Percentiles rank a stretch among this genome's conserved stretches.
These are phyloP conservation scores for Strix occidentalis DNA, from an alignment of 2,797 vertebrate species.

Conservation along the genomic window DNA sequence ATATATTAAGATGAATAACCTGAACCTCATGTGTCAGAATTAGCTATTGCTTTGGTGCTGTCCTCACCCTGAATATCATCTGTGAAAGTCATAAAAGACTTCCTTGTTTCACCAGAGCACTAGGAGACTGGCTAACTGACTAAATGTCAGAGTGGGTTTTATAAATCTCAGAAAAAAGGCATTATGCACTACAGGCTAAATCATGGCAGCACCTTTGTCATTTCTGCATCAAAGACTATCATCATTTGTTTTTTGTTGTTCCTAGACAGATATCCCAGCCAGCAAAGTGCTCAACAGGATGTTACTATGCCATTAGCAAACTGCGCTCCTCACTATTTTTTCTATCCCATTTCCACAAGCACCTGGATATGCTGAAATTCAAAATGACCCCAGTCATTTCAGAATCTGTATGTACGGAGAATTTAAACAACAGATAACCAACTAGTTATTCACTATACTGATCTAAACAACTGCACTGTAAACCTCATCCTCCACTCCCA, in stretches of 20 bases:
- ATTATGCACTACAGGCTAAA: neutral
- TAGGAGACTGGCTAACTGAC: neutral
- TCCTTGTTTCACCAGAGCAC: neutral
- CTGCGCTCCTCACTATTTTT: neutral
- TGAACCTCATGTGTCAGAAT: neutral
- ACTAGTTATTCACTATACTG: neutral
- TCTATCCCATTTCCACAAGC: neutral
- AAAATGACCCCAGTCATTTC: neutral
- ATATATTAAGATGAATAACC: conserved; percentile 3
- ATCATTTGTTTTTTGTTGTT: neutral
- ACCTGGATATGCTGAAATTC: neutral
- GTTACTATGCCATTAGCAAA: neutral
- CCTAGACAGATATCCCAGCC: neutral
- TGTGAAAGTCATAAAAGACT: neutral
- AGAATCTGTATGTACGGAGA: neutral
- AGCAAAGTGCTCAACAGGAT: neutral
- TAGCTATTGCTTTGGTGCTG: neutral
- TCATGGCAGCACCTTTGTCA: neutral
- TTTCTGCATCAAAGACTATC: neutral
- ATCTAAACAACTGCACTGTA: neutral
- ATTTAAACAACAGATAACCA: neutral
- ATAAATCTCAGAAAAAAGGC: neutral
- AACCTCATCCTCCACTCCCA: neutral
- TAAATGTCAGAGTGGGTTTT: neutral
- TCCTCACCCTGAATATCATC: neutral